Evolutionary conservation across 2,113 vertebrate species (phyloP).

Genomic region (Phodopus roborovskii): DNA sequence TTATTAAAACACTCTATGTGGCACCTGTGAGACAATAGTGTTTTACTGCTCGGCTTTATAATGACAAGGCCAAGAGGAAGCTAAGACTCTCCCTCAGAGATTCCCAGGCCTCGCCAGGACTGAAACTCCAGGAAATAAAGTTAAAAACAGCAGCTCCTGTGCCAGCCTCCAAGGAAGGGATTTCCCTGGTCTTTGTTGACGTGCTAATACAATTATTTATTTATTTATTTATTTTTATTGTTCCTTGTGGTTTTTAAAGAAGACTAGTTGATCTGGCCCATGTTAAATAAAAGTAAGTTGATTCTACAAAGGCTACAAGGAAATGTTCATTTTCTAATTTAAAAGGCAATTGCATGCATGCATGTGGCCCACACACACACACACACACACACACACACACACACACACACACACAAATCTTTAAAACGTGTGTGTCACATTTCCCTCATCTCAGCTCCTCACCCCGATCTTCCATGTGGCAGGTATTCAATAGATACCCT

Average conservation of each 20-base stretch:
- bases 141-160: neutral
- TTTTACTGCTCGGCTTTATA: slow-evolving; percentile 24
- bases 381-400: neutral
- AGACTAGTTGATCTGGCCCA: slow-evolving; percentile 14
- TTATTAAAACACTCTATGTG: neutral
- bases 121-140: neutral
- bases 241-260: neutral
- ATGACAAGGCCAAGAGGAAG: neutral
- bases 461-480: neutral
- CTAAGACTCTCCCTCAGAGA: neutral
- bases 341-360: neutral
- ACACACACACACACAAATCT: neutral
- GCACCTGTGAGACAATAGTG: neutral
- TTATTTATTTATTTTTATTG: neutral
- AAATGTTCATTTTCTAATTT: slow-evolving; percentile 3
- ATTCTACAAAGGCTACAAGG: slow-evolving; percentile 4
- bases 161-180: neutral
- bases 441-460: slow-evolving; percentile 24
- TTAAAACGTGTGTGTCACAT: neutral
- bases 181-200: neutral
- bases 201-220: neutral
- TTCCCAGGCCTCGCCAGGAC: neutral
- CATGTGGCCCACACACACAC: neutral
- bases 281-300: neutral
- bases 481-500: neutral